Evolutionary conservation across 2,888 invertebrate species (phyloP), one percentile per base, ranked within the genome.

Genomic region (Geophilus truncorum): DNA sequence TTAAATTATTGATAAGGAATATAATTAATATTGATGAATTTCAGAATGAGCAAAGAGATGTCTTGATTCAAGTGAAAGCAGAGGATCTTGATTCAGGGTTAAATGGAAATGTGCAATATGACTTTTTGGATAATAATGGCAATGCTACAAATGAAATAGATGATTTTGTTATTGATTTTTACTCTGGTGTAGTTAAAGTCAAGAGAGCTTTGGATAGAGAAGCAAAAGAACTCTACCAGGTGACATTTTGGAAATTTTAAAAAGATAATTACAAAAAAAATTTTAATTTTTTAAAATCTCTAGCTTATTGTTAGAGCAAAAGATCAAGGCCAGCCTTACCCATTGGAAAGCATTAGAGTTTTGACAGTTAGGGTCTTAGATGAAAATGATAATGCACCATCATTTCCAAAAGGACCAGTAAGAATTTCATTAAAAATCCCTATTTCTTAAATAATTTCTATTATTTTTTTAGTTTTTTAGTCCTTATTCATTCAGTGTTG

Each of bases 31-130:
- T n/a, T n/a, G n/a, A n/a, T n/a, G n/a, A 30, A 18, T 77, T 30
- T 25, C 32, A 18, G 25, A 77, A 28, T 25, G 10, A 77, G n/a
- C 77, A 18, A 23, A 28, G 15, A 77, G 30, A 32, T 28, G 2
- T 77, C 18, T 77, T 96, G 82, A 91, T 95, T 85, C 93, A 93
- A 0, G 92, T 96, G 0, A 92, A 92, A 85, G 96, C 96, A 0
- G 90, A 90, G 0, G 96, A 96, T 85, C 91, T 91, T 83, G 96
- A 96, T 85, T 89, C 90, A 0, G 95, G 94, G 0, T 93, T 93
- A 83, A 95, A 94, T 86, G 96, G 96, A 0, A 89, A 92, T 80
- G 90, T 96, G 0, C 93, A 93, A 0, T 97, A 96, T 87, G 93
- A 92, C 77, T 85, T 87, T 81, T 78, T 82, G 86, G 88, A 95